phyloP scores from a whole-genome alignment of 2,888 invertebrate species.

The Pseudococcus jackbeardsleyi region DNA sequence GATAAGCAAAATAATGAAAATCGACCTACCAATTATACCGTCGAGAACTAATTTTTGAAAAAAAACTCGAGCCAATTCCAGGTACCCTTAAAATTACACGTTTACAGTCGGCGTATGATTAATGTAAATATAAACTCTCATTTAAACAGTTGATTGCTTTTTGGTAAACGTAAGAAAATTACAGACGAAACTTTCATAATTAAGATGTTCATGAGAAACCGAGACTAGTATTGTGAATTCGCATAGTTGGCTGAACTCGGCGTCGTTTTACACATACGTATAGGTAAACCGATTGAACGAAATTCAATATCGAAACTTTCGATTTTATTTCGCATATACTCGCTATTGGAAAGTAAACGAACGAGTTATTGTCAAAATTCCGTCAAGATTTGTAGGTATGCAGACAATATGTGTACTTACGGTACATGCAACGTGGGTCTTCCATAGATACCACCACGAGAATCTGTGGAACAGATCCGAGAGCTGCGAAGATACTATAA shows the following conservation, averaged over 20 bases:
- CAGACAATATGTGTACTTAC: not conserved
- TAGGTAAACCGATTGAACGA: constrained; percentile 37
- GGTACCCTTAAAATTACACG: not conserved
- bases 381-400: not conserved
- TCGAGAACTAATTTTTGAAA: not conserved
- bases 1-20: not conserved
- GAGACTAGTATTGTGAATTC: constrained; percentile 4
- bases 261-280: not conserved
- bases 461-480: not conserved
- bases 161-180: not conserved
- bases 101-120: not conserved
- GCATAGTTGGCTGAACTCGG: not conserved
- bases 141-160: constrained; percentile 41
- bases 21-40: not conserved
- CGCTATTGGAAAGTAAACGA: constrained; percentile 58
- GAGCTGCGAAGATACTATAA: constrained; percentile 34
- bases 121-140: constrained; percentile 14
- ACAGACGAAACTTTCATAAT: constrained; percentile 31
- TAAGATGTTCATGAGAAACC: constrained; percentile 29
- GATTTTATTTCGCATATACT: constrained; percentile 57
- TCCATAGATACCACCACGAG: not conserved
- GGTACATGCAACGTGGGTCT: not conserved
- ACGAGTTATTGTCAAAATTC: constrained; percentile 58
- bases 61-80: not conserved
- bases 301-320: constrained; percentile 57